Base-by-base conservation (phyloP, 2,888 invertebrate species). In the Agonopterix alstromeriana region DNA sequence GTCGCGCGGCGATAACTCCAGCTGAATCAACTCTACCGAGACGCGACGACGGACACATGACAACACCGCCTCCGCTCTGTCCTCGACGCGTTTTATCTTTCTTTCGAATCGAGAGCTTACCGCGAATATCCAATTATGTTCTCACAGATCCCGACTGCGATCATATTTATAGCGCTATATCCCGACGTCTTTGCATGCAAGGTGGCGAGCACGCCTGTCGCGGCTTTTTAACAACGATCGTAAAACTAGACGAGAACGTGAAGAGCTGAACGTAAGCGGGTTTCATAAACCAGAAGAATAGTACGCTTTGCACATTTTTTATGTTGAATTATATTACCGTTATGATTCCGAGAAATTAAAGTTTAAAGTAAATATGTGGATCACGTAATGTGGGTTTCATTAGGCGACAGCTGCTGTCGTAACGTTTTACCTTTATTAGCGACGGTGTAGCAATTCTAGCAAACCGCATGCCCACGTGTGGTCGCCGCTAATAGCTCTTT, bases 1-100 rank as follows among this genome's bases (percentile, higher is more conserved):
- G 82, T 87, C 82, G 75, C 77, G 66, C 62, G 49, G 57, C 70
- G 84, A 87, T 86, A 82, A 76, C 75, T 70, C 63, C 72, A 67
- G 80, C 27, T 27, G 27, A 27, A 27, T 27, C 27, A 27, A 7
- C 27, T 27, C 27, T 27, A 27, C 5, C 27, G 27, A 14, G 14
- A 27, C 27, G 27, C 27, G 27, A n/a, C 14, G 43, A 80, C 70
- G 76, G 76, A 79, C 78, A 77, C 72, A 71, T 77, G 80, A 80
- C 79, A 76, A 75, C 70, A 58, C 71, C 72, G 71, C 72, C 70
- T 67, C 63, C 65, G 57, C 67, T 57, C 58, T 65, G 65, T 69
- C 70, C 67, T 70, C 68, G 62, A 67, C 68, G 61, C 58, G 60
- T 69, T 70, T 40, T 65, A 68, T 69, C 61, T 73, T 68, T 75